A percentile compares a stretch with the other conserved stretches of the same genome.
phyloP scores from a whole-genome alignment of 2,888 invertebrate species.

The Steinernema scapterisci region DNA sequence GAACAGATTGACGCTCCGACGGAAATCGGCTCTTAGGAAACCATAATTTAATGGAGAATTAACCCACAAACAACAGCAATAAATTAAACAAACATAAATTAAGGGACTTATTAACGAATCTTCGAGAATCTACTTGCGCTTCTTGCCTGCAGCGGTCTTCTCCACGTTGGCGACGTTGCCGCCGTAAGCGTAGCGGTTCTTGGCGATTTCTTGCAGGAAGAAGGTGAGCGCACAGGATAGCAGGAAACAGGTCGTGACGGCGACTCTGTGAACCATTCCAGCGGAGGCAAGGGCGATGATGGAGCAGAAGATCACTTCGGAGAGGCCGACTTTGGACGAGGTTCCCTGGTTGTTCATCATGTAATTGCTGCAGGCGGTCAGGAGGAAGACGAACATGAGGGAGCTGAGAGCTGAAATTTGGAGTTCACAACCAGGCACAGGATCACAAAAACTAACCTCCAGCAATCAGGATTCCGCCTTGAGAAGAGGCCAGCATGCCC shows the following conservation, averaged over 20 bases:
- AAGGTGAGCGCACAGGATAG: conserved; percentile 47
- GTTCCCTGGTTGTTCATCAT: conserved; percentile 41
- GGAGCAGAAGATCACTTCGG: conserved; percentile 44
- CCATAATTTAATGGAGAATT: conserved; percentile 15
- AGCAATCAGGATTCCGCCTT: conserved; percentile 46
- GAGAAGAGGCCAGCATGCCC: conserved; percentile 38
- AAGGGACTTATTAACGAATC: too few relatives aligned
- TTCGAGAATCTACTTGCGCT: conserved; percentile 32
- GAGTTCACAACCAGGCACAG: neutral
- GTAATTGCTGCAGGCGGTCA: conserved; percentile 49
- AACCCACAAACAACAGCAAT: conserved; percentile 14
- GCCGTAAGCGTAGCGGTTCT: conserved; percentile 40
- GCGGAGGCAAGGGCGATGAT: conserved; percentile 42
- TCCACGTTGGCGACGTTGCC: neutral
- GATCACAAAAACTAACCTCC: conserved; percentile 25
- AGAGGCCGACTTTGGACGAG: conserved; percentile 42
- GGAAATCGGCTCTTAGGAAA: neutral
- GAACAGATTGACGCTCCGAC: too few relatives aligned
- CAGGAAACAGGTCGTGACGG: conserved; percentile 49
- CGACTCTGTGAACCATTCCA: conserved; percentile 48
- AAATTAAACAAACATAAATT: conserved; percentile 12
- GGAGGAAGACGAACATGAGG: conserved; percentile 48
- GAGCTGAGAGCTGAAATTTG: conserved; percentile 44
- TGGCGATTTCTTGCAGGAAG: conserved; percentile 45
- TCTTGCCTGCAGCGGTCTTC: conserved; percentile 14